Conservation (phyloP, 2,888 invertebrate species). For the Sturmia bella region DNA sequence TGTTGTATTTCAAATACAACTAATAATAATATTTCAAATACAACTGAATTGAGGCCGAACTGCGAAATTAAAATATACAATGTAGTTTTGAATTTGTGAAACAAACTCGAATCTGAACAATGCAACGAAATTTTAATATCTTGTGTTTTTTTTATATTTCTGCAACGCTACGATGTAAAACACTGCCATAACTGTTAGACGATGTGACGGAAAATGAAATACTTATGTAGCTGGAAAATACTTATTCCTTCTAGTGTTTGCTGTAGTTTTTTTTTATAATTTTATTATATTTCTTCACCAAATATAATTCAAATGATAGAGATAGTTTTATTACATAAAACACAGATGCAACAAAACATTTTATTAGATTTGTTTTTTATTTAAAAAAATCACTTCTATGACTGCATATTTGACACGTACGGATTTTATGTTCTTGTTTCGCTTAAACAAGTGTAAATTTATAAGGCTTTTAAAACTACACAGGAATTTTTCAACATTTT, state of each 20-base stretch:
- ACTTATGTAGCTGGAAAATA: too few relatives aligned
- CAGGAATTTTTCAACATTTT: constrained; percentile 23
- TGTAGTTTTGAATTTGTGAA: too few relatives aligned
- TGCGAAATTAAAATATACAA: too few relatives aligned
- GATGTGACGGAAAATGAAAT: too few relatives aligned
- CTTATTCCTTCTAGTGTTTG: background rate
- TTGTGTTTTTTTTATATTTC: too few relatives aligned
- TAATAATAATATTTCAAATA: too few relatives aligned
- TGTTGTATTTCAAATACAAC: too few relatives aligned
- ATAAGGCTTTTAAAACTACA: constrained; percentile 5
- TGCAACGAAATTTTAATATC: too few relatives aligned
- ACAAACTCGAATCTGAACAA: too few relatives aligned
- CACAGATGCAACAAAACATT: constrained; percentile 4
- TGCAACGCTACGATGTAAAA: too few relatives aligned
- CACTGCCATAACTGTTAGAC: too few relatives aligned
- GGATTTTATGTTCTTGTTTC: constrained; percentile 7
- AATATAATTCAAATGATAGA: constrained; percentile 13
- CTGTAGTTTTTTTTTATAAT: constrained; percentile 4
- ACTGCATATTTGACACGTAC: constrained; percentile 9
- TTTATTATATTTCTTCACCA: background rate
- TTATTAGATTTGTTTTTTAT: background rate
- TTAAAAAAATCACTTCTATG: background rate
- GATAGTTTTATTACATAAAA: constrained; percentile 20
- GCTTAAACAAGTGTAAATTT: constrained; percentile 30
- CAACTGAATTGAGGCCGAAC: too few relatives aligned